Percentiles rank a stretch among this genome's conserved stretches.
Conservation (phyloP, 2,113 vertebrate genomes). For the Catharus fuscescens region DNA sequence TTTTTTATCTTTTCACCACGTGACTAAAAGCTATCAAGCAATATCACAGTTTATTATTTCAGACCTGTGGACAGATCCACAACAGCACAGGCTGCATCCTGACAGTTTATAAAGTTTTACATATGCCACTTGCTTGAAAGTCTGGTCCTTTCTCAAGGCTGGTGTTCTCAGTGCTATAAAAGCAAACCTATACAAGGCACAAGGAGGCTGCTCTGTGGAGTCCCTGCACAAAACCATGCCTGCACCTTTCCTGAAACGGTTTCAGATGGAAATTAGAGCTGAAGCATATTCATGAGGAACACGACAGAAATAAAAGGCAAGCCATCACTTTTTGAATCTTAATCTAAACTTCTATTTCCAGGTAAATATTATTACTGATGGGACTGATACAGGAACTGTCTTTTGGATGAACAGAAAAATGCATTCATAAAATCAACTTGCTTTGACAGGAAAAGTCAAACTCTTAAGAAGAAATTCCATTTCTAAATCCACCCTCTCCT, state of each 20-base stretch:
- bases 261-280: background rate
- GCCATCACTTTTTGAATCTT: background rate
- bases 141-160: background rate
- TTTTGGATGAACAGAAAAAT: background rate
- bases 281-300: background rate
- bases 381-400: background rate
- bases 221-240: background rate
- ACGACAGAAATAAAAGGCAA: background rate
- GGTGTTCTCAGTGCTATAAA: background rate
- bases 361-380: constrained; percentile 5
- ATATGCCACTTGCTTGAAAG: background rate
- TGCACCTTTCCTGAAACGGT: background rate
- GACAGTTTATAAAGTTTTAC: background rate
- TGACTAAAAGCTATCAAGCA: background rate
- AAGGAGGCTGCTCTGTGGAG: background rate
- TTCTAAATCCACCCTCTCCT: background rate
- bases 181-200: background rate
- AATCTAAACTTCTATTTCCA: background rate
- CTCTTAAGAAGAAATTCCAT: background rate
- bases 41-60: background rate
- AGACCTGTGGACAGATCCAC: background rate
- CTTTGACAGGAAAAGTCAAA: background rate
- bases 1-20: background rate
- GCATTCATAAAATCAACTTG: background rate
- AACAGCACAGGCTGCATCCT: background rate